phyloP scores from a whole-genome alignment of 1,140 invertebrate genomes.

The Prorops nasuta region DNA sequence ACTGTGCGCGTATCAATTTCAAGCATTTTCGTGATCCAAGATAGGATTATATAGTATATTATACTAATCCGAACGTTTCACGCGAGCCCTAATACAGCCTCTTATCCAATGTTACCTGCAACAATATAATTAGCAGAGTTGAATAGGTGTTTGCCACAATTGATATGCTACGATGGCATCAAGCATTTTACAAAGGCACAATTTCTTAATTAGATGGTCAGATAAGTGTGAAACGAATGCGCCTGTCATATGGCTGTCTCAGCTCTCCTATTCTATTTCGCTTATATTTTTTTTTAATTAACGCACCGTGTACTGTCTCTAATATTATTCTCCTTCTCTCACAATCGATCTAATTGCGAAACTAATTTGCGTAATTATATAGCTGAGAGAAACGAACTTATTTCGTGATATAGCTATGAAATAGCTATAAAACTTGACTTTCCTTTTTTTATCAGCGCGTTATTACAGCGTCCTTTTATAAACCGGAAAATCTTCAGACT shows the following conservation, averaged over 20 bases:
- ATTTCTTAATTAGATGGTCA: constrained; percentile 39
- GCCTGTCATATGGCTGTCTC: not conserved
- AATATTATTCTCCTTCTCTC: constrained; percentile 1
- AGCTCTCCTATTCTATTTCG: constrained; percentile 14
- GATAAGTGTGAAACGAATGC: constrained; percentile 20
- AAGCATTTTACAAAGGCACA: constrained; percentile 39
- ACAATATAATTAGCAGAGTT: constrained; percentile 38
- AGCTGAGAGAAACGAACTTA: no score
- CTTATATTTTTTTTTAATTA: not conserved
- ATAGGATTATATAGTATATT: no score
- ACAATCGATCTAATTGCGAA: no score
- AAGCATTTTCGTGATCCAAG: no score
- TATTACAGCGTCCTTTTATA: no score
- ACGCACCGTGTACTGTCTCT: not conserved
- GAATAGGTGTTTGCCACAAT: constrained; percentile 36
- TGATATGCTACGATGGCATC: constrained; percentile 39
- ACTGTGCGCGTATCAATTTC: no score
- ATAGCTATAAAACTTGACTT: no score
- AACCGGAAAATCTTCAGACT: no score
- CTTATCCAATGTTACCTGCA: constrained; percentile 17
- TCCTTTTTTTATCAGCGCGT: no score
- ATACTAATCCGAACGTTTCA: not conserved
- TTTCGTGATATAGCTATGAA: no score
- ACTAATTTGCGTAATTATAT: no score
- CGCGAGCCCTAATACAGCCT: not conserved